Conservation (phyloP, 2,888 invertebrate genomes). For the Nymphalis urticae region DNA sequence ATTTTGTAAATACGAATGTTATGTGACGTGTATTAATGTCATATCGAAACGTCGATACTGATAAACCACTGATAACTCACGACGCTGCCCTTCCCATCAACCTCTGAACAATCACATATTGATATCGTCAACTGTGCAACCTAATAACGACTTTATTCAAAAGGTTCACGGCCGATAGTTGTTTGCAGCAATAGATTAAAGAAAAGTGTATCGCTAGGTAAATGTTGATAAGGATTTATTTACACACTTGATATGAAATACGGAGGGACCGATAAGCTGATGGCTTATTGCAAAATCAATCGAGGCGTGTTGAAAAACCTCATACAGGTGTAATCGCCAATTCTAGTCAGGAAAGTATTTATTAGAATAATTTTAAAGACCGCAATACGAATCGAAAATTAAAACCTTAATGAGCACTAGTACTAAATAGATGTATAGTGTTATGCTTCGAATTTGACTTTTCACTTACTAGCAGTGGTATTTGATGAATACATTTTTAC, state of each 20-base stretch:
- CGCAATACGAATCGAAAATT: too few species aligned
- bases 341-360: neutral
- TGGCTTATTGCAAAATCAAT: slow-evolving; percentile 35
- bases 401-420: too few species aligned
- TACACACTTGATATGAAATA: slow-evolving; percentile 30
- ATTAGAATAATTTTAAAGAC: too few species aligned
- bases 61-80: slow-evolving; percentile 36
- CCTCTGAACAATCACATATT: slow-evolving; percentile 21
- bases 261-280: slow-evolving; percentile 22
- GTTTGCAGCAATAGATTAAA: slow-evolving; percentile 13
- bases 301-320: slow-evolving; percentile 6
- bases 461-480: neutral
- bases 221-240: slow-evolving; percentile 24
- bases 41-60: slow-evolving; percentile 35
- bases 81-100: slow-evolving; percentile 37
- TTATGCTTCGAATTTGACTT: too few species aligned
- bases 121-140: slow-evolving; percentile 15
- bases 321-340: neutral
- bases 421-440: too few species aligned
- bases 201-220: neutral
- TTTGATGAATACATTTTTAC: neutral
- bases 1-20: slow-evolving; percentile 12
- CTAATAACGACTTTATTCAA: slow-evolving; percentile 18
- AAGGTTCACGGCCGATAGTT: slow-evolving; percentile 15
- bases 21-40: slow-evolving; percentile 23